Evolutionary conservation across 2,113 vertebrate species (phyloP), one percentile per base, ranked within the genome.

Genomic region (Lepisosteus osseus): DNA sequence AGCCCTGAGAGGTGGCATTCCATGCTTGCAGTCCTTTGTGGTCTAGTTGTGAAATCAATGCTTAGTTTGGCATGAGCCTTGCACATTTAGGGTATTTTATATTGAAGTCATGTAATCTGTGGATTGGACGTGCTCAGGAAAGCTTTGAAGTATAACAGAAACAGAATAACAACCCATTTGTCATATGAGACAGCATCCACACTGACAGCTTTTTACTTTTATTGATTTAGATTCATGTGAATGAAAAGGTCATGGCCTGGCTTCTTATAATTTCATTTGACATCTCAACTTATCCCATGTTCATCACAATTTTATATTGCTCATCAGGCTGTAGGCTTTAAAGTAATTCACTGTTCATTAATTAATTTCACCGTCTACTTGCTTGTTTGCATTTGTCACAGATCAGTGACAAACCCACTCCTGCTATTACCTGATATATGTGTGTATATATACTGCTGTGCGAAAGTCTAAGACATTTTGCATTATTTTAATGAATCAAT

Each of bases 121-220:
- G 47, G 9, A 51, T 51, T 51, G 47, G 47, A 51, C 47, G 9
- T 15, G 17, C n/a, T 17, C 44, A 14, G 59, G 17, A 12, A 63
- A 63, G 57, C 14, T 47, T 14, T 44, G 45, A 41, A 40, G 6
- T 40, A 64, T 9, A 13, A 54, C 59, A 54, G 15, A 44, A 71
- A 41, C 12, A 64, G 29, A 51, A 14, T 45, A 70, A 70, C 4
- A 70, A 61, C 59, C 15, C 43, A 8, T 70, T 70, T 40, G 59
- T 51, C 61, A 7, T 47, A 11, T 4, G 5, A 47, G 42, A 45
- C 65, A 45, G 65, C 43, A 13, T 66, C 6, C 8, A 42, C 9
- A 42, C 41, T 12, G 15, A 42, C 63, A 65, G 29, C n/a, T 14
- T 17, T 29, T 62, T 29, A 17, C 17, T 62, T 62, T 14, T 14